These are phyloP conservation scores for Gorsachius magnificus DNA, from an alignment of 2,797 vertebrate species.

Conservation along the genomic window DNA sequence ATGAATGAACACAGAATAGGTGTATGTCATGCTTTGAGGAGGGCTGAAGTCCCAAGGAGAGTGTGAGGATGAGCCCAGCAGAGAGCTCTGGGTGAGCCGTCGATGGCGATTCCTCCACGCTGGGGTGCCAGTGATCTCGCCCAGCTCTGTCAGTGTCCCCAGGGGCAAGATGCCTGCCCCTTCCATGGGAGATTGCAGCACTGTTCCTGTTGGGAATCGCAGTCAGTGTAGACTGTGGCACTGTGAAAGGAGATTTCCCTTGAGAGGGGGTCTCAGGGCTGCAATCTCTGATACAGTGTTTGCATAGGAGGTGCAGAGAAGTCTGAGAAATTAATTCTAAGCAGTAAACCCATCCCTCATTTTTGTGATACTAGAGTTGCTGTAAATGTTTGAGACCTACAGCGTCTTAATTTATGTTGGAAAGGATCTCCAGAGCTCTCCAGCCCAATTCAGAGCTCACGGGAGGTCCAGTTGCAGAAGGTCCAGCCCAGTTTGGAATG, in stretches of 20 bases:
- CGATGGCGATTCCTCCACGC: neutral
- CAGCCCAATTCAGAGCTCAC: neutral
- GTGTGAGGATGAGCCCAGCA: neutral
- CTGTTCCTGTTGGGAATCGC: neutral
- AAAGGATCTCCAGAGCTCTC: neutral
- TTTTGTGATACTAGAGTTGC: neutral
- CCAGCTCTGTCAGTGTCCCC: neutral
- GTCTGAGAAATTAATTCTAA: neutral
- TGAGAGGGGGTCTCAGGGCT: neutral
- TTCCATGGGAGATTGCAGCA: fast-evolving
- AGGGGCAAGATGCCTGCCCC: neutral
- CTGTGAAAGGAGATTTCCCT: neutral
- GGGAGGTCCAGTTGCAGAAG: neutral
- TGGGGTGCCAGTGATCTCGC: neutral
- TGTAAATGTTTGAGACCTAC: neutral
- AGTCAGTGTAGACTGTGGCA: neutral
- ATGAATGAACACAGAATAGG: neutral
- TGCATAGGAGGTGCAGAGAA: neutral
- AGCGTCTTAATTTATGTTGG: neutral
- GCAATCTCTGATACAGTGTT: neutral
- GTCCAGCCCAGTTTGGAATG: neutral
- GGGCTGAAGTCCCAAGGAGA: neutral
- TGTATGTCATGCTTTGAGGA: neutral
- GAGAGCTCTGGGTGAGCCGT: neutral
- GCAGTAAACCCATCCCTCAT: neutral